Conservation (phyloP, 2,113 vertebrate genomes). For the Podiceps cristatus region DNA sequence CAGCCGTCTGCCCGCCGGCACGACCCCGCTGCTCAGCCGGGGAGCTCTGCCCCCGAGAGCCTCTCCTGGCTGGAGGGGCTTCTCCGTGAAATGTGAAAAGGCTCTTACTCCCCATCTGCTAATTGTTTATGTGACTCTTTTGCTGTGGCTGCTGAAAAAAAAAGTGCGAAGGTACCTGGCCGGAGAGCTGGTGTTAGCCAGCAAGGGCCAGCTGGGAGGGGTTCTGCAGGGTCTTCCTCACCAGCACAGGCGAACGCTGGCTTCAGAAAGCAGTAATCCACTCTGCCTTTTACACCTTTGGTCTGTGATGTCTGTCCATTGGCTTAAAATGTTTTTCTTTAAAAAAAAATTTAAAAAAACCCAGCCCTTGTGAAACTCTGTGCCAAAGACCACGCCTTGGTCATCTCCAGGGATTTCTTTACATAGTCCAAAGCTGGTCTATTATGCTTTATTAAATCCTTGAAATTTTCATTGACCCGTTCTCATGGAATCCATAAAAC, state of each 20-base stretch:
- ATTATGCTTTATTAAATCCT: constrained; percentile 22
- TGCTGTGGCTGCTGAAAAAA: background rate
- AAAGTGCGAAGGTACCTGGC: fast-evolving
- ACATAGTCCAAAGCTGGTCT: background rate
- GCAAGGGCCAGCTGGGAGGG: background rate
- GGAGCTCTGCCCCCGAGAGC: background rate
- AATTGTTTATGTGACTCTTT: background rate
- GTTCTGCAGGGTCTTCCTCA: background rate
- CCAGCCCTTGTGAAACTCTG: background rate
- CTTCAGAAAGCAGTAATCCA: background rate
- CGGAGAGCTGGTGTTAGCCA: background rate
- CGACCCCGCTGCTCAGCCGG: background rate
- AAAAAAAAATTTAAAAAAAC: no score
- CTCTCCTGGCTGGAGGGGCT: background rate
- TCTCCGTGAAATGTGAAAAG: background rate
- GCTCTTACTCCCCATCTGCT: background rate
- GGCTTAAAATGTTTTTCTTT: background rate
- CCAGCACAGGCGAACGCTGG: fast-evolving
- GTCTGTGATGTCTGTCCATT: background rate
- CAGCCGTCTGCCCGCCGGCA: background rate
- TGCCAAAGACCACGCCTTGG: background rate
- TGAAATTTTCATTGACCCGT: constrained; percentile 31
- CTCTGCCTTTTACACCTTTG: background rate
- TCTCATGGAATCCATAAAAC: constrained; percentile 5
- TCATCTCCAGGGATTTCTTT: background rate